Conservation (phyloP, 2,888 invertebrate species). For the Antheraea assamensis region DNA sequence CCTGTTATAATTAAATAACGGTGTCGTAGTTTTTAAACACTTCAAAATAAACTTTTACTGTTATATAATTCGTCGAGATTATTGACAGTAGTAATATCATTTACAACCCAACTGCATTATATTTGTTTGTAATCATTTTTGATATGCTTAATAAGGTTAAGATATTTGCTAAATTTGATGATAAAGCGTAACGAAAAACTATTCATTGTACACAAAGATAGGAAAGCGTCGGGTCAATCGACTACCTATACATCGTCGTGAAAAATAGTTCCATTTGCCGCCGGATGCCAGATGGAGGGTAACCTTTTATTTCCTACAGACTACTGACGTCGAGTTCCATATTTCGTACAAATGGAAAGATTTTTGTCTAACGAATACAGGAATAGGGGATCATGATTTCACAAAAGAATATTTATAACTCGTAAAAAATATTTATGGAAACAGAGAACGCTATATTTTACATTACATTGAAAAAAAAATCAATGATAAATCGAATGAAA, state of each 20-base stretch:
- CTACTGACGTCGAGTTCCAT: slow-evolving; percentile 38
- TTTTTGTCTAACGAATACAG: slow-evolving; percentile 35
- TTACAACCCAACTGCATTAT: background rate
- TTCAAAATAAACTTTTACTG: background rate
- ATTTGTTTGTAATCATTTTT: background rate
- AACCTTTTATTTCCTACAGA: slow-evolving; percentile 46
- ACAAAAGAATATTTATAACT: slow-evolving; percentile 38
- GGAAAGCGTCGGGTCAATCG: slow-evolving; percentile 44
- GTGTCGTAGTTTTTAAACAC: background rate
- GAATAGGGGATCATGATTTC: slow-evolving; percentile 39
- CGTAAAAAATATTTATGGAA: background rate
- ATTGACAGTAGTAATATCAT: background rate
- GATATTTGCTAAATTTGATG: background rate
- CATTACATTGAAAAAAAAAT: background rate
- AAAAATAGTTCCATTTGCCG: slow-evolving; percentile 59
- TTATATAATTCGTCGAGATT: background rate
- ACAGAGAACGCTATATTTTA: background rate
- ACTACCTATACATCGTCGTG: slow-evolving; percentile 49
- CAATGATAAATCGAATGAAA: background rate
- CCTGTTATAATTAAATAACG: background rate
- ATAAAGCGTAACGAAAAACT: slow-evolving; percentile 39
- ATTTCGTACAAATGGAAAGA: slow-evolving; percentile 38
- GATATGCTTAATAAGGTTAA: background rate
- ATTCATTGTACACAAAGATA: slow-evolving; percentile 46
- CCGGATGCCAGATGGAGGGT: slow-evolving; percentile 41